Evolutionary conservation across 2,888 invertebrate species (phyloP).

Genomic region (Philopedon plagiatum): DNA sequence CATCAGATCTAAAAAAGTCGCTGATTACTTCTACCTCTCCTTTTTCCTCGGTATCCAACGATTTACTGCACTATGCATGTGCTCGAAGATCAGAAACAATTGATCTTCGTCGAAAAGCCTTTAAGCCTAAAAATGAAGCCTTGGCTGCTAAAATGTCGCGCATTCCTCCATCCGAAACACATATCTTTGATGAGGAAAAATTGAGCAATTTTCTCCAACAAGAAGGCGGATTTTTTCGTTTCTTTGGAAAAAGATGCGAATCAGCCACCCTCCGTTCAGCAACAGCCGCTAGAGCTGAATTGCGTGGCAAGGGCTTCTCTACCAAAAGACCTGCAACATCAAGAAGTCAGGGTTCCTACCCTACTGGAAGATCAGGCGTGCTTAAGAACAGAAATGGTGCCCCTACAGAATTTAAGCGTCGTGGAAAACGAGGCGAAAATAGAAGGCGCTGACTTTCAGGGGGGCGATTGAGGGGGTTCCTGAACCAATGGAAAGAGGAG

Average conservation of each 20-base stretch:
- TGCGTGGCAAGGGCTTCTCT: no score
- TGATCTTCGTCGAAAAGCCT: slow-evolving; percentile 37
- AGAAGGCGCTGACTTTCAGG: no score
- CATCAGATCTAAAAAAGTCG: slow-evolving; percentile 30
- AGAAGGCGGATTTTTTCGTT: neutral
- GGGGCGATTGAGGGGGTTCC: no score
- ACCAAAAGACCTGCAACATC: no score
- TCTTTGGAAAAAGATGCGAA: no score
- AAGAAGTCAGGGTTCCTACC: no score
- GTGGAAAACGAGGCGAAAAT: no score
- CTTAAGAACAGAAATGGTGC: no score
- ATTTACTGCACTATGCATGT: slow-evolving; percentile 44
- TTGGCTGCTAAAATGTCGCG: slow-evolving; percentile 7
- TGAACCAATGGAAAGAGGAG: slow-evolving; percentile 18
- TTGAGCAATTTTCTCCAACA: neutral
- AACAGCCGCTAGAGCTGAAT: no score
- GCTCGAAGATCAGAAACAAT: slow-evolving; percentile 43
- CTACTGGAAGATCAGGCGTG: no score
- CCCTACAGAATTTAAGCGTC: no score
- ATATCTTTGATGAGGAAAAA: slow-evolving; percentile 23
- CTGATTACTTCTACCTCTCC: slow-evolving; percentile 12
- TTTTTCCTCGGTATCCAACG: neutral
- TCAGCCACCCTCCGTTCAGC: no score
- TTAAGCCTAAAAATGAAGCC: slow-evolving; percentile 28
- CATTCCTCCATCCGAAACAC: slow-evolving; percentile 35